A percentile compares a stretch with the other conserved stretches of the same genome.
phyloP scores from a whole-genome alignment of 2,113 vertebrate species.

The Heliornis fulica region DNA sequence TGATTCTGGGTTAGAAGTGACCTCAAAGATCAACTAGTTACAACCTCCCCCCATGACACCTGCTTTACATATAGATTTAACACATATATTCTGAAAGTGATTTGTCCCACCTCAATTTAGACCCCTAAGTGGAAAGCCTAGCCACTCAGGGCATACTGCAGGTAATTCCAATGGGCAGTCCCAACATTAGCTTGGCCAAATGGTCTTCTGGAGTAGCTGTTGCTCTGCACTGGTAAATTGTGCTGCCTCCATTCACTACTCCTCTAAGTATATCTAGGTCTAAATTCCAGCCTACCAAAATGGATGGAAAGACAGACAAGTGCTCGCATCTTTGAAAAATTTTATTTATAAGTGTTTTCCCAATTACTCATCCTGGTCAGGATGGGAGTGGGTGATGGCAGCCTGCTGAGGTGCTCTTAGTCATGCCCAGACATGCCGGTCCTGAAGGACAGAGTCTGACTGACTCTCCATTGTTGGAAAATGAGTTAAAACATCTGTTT shows the following conservation, averaged over 20 bases:
- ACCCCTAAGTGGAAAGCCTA: background rate
- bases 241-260: background rate
- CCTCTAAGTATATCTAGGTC: background rate
- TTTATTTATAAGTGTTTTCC: background rate
- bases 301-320: background rate
- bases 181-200: background rate
- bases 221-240: background rate
- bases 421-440: background rate
- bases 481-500: background rate
- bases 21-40: too few species aligned
- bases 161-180: background rate
- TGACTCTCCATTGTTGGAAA: background rate
- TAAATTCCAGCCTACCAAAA: background rate
- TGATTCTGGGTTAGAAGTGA: too few species aligned
- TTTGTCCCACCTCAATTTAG: background rate
- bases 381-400: background rate
- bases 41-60: too few species aligned
- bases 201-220: background rate
- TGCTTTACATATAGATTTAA: background rate
- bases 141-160: background rate
- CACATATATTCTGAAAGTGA: background rate
- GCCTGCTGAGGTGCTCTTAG: background rate
- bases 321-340: background rate
- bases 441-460: background rate
- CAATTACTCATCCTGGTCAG: background rate